Conservation (phyloP, 2,797 vertebrate species). For the Notoglanidium macrostoma region DNA sequence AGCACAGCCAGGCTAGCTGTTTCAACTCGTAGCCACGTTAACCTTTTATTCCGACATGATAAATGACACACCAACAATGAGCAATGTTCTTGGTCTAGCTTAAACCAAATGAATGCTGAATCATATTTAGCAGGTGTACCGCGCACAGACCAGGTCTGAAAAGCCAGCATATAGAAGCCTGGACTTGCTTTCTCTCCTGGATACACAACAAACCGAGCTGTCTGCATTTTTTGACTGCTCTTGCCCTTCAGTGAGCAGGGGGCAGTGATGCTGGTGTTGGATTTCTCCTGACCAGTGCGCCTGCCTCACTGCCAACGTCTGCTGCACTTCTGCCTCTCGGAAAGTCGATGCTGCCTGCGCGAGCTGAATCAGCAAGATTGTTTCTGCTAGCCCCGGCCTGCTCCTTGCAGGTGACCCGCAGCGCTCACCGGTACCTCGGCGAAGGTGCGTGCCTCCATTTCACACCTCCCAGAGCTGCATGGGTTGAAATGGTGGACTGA, state of each 20-base stretch:
- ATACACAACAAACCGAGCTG: conserved; percentile 6
- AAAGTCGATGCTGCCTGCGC: conserved; percentile 70
- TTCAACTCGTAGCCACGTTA: conserved; percentile 31
- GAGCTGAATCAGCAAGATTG: conserved; percentile 76
- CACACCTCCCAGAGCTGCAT: conserved; percentile 2
- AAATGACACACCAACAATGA: background rate
- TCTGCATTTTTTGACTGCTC: conserved; percentile 56
- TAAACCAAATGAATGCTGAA: background rate
- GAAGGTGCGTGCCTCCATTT: conserved; percentile 36
- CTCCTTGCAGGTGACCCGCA: conserved; percentile 47
- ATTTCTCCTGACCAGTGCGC: conserved; percentile 67
- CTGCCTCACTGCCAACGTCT: conserved; percentile 60
- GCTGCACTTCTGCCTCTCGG: conserved; percentile 63
- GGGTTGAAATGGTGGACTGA: conserved; percentile 16
- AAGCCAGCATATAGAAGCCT: background rate
- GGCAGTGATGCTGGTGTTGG: conserved; percentile 63
- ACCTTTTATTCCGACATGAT: conserved; percentile 26
- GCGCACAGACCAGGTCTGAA: background rate
- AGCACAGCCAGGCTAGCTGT: conserved; percentile 14
- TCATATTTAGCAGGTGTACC: background rate
- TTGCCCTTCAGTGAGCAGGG: conserved; percentile 72
- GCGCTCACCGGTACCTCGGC: conserved; percentile 32
- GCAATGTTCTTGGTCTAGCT: background rate
- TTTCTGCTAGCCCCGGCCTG: conserved; percentile 52
- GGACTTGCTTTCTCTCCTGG: background rate